These are phyloP conservation scores for Cosmia trapezina DNA, from an alignment of 2,888 invertebrate genomes.

Conservation along the genomic window DNA sequence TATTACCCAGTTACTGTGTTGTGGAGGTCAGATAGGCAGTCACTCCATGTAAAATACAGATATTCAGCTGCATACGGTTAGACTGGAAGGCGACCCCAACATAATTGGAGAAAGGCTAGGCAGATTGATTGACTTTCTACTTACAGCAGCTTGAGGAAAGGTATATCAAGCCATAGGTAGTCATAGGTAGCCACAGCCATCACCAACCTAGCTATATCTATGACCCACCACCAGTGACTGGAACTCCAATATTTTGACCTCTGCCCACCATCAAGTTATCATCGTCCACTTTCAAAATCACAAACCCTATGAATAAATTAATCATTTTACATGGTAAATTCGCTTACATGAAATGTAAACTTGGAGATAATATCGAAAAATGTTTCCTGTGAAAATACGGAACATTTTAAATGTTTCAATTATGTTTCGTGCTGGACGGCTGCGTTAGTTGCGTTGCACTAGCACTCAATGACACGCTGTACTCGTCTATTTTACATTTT, in stretches of 20 bases:
- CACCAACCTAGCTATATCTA: neutral
- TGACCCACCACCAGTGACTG: neutral
- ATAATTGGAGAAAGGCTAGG: too few relatives aligned
- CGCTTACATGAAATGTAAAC: slow-evolving; percentile 10
- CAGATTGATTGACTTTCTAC: too few relatives aligned
- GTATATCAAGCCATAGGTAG: neutral
- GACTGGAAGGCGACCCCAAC: too few relatives aligned
- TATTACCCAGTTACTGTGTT: too few relatives aligned
- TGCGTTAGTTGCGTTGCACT: slow-evolving; percentile 24
- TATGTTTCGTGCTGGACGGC: slow-evolving; percentile 22
- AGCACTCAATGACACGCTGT: slow-evolving; percentile 35
- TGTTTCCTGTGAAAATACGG: slow-evolving; percentile 21
- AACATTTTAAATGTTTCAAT: slow-evolving; percentile 37
- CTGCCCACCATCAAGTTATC: too few relatives aligned
- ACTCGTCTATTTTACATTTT: slow-evolving; percentile 24
- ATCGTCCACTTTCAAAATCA: slow-evolving; percentile 1
- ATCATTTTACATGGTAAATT: neutral
- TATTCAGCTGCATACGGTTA: too few relatives aligned
- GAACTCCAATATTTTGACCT: neutral
- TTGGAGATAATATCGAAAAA: slow-evolving; percentile 7
- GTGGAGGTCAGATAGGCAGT: too few relatives aligned
- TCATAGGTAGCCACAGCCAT: neutral
- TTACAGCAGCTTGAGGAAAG: neutral
- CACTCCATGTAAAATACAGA: too few relatives aligned
- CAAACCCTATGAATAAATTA: neutral